Evolutionary conservation across 2,797 vertebrate species (phyloP).

Genomic region (Sciurus carolinensis): DNA sequence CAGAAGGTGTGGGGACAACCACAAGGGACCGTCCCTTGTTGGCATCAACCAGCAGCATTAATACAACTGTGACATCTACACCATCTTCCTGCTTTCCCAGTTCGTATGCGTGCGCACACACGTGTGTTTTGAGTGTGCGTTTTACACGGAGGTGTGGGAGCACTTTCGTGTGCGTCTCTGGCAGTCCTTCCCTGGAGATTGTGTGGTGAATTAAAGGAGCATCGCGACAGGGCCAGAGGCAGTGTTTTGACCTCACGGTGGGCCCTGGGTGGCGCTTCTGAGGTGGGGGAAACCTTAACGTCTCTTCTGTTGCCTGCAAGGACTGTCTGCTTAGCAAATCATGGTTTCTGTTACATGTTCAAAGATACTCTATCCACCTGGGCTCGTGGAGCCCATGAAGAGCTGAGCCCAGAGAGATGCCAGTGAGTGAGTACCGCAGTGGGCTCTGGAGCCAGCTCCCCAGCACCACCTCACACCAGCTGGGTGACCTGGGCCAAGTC

Average conservation of each 20-base stretch:
- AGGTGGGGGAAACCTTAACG: too few species aligned
- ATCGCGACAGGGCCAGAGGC: fast-evolving
- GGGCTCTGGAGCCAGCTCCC: too few species aligned
- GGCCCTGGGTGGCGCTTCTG: too few species aligned
- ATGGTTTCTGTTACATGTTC: neutral
- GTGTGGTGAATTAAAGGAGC: neutral
- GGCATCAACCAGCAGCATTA: fast-evolving
- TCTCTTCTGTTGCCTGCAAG: neutral
- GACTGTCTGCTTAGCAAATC: neutral
- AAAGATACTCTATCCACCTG: neutral
- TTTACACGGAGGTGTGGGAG: neutral
- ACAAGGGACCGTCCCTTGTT: neutral
- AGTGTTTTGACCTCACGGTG: too few species aligned
- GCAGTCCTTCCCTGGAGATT: fast-evolving
- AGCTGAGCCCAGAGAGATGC: neutral
- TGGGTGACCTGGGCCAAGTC: neutral
- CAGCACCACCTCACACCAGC: fast-evolving
- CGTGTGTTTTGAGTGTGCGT: neutral
- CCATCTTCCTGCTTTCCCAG: neutral
- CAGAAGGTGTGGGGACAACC: too few species aligned
- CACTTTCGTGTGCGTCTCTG: fast-evolving
- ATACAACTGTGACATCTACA: fast-evolving
- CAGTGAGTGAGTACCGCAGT: too few species aligned
- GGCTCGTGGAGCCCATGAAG: fast-evolving
- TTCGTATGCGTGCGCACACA: too few species aligned